A percentile compares a stretch with the other conserved stretches of the same genome.
Conservation (phyloP, 2,113 vertebrate genomes). For the Neomonachus schauinslandi region DNA sequence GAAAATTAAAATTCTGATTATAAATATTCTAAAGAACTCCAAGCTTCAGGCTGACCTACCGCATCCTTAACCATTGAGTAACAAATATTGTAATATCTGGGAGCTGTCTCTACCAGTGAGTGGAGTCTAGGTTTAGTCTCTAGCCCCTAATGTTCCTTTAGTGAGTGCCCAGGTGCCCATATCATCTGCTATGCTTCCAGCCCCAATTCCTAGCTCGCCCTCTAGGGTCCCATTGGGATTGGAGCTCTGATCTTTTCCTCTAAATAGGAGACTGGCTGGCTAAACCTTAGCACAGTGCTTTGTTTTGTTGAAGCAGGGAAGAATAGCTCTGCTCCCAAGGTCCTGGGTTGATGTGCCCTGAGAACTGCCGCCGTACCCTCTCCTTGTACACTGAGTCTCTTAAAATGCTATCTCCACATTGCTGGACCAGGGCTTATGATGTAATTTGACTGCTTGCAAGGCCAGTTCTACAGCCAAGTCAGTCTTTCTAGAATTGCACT, state of each 20-base stretch:
- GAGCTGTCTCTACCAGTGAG: background rate
- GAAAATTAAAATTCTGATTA: slow-evolving; percentile 15
- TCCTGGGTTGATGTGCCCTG: background rate
- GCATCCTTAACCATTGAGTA: background rate
- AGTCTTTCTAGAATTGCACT: background rate
- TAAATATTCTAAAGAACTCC: background rate
- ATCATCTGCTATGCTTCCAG: background rate
- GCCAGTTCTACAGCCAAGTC: background rate
- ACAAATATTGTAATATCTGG: background rate
- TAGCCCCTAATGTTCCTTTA: background rate
- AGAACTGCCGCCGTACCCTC: background rate
- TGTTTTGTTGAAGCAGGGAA: background rate
- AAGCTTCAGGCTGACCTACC: background rate
- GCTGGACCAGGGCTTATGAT: background rate
- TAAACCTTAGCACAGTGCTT: background rate
- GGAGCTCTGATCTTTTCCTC: background rate
- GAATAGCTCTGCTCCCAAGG: background rate
- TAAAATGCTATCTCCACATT: background rate
- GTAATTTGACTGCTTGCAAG: background rate
- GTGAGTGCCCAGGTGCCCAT: background rate
- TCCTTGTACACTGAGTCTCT: background rate
- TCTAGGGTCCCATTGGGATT: background rate
- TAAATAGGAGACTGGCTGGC: background rate
- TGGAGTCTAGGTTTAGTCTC: background rate
- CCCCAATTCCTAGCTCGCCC: background rate